Conservation (phyloP, 2,797 vertebrate genomes). For the Dendrocincla fuliginosa region DNA sequence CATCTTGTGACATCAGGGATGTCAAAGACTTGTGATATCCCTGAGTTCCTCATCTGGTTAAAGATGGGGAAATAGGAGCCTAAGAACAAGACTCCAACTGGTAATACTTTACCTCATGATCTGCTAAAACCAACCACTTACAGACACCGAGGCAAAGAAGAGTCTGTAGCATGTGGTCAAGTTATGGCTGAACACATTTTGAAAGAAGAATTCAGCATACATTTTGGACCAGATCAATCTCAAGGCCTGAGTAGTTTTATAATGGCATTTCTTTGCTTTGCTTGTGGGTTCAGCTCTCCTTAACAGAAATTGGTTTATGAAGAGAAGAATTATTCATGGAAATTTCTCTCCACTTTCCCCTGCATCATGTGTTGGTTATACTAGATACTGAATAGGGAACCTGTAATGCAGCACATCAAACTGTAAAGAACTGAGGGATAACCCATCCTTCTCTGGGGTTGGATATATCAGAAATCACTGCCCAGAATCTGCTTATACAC, state of each 20-base stretch:
- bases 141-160: neutral
- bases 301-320: neutral
- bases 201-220: neutral
- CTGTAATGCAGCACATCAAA: neutral
- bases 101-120: neutral
- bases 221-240: neutral
- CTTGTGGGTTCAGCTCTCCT: neutral
- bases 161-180: neutral
- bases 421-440: neutral
- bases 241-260: neutral
- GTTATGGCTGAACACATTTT: neutral
- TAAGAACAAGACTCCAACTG: neutral
- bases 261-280: neutral
- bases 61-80: neutral
- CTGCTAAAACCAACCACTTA: neutral
- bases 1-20: neutral
- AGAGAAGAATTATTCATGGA: neutral
- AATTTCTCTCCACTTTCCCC: neutral
- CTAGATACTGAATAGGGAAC: neutral
- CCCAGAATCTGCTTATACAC: neutral
- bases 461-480: neutral
- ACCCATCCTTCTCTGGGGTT: neutral
- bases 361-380: neutral
- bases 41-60: neutral
- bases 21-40: neutral